Base-by-base conservation (phyloP, 2,113 vertebrate genomes). In the Tringa solitaria region DNA sequence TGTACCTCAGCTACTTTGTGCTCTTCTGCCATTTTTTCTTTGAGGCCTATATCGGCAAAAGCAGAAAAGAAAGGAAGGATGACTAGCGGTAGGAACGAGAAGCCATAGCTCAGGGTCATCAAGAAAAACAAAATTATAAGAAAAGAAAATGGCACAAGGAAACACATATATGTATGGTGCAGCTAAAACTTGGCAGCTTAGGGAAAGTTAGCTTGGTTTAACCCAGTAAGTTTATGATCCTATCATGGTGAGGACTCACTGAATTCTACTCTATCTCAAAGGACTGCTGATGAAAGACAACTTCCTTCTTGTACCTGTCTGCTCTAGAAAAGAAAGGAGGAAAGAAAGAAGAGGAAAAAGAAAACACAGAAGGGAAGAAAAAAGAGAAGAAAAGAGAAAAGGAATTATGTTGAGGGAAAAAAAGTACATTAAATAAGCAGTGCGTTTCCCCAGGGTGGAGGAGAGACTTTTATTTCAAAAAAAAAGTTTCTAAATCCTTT, bases 1-100 rank as follows among this genome's bases (percentile, higher is more conserved):
- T 99, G 99, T 99, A 99, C 99, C 99, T 99, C 98, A 99, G 99
- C 98, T 99, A 99, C 98, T 99, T 99, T 84, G 99, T 99, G 98
- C 99, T 99, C 96, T 99, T 99, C 98, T 98, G 99, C 97, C 99
- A 99, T 97, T 99, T 99, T 98, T 99, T 99, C 98, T 98, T 99
- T 75, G 99, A 99, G 97, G 99, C 99, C 97, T 99, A 99, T 96
- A 87, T 99, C 4, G 97, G 98, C 98, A 99, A 99, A 98, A 98
- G 97, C 97, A 98, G 98, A 95, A 98, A 98, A 97, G 74, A 91
- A 12, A 97, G 85, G 65, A 98, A 98, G 97, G 95, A 95, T 72
- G 97, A 98, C 48, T 98, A 97, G 98, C 68, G 84, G 90, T 80
- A 95, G 96, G n/a, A 95, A 96, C 9, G 30, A 97, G 96, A 98